phyloP scores from a whole-genome alignment of 2,797 vertebrate genomes.

The Morelia viridis region DNA sequence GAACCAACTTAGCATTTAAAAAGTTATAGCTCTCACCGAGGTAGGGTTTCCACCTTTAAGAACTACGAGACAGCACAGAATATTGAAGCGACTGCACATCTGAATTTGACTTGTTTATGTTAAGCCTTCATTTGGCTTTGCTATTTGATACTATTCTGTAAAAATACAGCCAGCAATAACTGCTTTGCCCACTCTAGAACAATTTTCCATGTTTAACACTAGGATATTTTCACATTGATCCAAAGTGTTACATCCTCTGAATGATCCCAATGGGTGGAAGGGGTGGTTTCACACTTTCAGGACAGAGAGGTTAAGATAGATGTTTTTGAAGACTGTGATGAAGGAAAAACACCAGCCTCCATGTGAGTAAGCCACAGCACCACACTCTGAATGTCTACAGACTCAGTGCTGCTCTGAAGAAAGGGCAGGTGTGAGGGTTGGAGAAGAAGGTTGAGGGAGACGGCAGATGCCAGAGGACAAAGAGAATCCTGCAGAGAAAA shows the following conservation, averaged over 20 bases:
- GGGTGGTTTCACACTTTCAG: background rate
- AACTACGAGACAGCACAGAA: background rate
- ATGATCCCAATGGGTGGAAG: background rate
- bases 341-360: background rate
- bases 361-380: background rate
- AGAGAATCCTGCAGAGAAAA: background rate
- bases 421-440: background rate
- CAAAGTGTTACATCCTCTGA: background rate
- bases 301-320: background rate
- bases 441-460: background rate
- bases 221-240: background rate
- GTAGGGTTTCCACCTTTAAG: background rate
- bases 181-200: background rate
- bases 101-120: background rate
- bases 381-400: background rate
- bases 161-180: background rate
- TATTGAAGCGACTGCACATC: background rate
- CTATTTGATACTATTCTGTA: background rate
- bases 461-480: background rate
- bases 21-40: background rate
- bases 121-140: background rate
- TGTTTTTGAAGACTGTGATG: background rate
- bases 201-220: background rate
- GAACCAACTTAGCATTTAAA: background rate
- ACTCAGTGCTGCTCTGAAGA: background rate